Conservation (phyloP, 2,797 vertebrate species). For the Bovichtus variegatus region DNA sequence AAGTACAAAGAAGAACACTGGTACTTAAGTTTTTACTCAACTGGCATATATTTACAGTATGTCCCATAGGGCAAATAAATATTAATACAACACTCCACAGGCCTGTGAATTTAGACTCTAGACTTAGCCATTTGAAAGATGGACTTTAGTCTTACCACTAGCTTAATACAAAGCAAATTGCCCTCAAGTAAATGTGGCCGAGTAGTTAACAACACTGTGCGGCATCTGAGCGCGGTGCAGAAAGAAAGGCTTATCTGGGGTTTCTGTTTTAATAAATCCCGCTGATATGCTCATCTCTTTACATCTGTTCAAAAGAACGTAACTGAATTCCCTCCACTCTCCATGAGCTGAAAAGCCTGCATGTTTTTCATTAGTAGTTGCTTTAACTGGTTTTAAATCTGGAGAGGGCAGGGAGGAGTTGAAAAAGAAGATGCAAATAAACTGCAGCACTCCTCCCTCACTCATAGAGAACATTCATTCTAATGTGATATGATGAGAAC, state of each 20-base stretch:
- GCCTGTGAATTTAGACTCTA: background rate
- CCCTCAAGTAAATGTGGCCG: background rate
- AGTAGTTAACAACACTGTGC: background rate
- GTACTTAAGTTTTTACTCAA: slow-evolving; percentile 6
- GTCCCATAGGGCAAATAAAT: slow-evolving; percentile 16
- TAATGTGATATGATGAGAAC: slow-evolving; percentile 57
- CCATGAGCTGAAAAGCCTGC: slow-evolving; percentile 38
- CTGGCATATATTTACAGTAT: slow-evolving; percentile 24
- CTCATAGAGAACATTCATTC: slow-evolving; percentile 41
- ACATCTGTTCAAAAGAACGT: slow-evolving; percentile 37
- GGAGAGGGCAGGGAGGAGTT: slow-evolving; percentile 28
- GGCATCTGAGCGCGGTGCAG: background rate
- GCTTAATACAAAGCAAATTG: background rate
- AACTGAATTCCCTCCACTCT: slow-evolving; percentile 19
- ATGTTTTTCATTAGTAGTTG: slow-evolving; percentile 63
- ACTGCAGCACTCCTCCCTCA: slow-evolving; percentile 42
- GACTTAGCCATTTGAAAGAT: background rate
- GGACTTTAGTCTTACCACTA: slow-evolving; percentile 4
- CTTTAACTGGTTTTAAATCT: slow-evolving; percentile 53
- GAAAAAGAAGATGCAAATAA: slow-evolving; percentile 44
- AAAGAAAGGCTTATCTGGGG: slow-evolving; percentile 16
- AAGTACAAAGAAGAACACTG: background rate
- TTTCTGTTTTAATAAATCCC: slow-evolving; percentile 28
- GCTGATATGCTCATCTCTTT: slow-evolving; percentile 18
- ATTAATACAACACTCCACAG: background rate